Evolutionary conservation across 2,888 invertebrate species (phyloP).

Genomic region (Heteropelma amictum): DNA sequence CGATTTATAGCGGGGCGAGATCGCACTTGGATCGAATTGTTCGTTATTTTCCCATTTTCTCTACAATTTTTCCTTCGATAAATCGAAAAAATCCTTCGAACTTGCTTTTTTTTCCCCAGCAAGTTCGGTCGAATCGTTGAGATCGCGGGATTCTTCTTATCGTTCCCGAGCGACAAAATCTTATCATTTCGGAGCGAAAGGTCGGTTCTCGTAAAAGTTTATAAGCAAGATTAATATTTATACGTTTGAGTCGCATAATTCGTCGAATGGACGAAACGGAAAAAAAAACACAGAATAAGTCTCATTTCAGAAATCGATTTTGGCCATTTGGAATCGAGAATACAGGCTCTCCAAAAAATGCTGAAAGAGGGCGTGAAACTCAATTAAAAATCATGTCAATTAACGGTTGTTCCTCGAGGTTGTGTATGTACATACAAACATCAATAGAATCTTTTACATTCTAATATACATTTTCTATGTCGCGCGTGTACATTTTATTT

Average conservation of each 20-base stretch:
- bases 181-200: conserved; percentile 57
- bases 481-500: no score
- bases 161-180: conserved; percentile 54
- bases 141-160: conserved; percentile 59
- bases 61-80: background rate
- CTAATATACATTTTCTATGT: conserved; percentile 52
- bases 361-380: conserved; percentile 72
- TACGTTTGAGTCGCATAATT: background rate
- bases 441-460: conserved; percentile 22
- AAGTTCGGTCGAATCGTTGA: conserved; percentile 63
- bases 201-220: no score
- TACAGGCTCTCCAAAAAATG: conserved; percentile 75
- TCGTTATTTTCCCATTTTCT: no score
- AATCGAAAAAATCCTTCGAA: no score
- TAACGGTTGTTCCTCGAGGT: conserved; percentile 18
- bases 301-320: conserved; percentile 73
- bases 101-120: no score
- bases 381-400: conserved; percentile 55
- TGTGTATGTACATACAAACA: conserved; percentile 43
- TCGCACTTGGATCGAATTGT: no score
- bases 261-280: background rate
- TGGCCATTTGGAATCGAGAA: conserved; percentile 76
- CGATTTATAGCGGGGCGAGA: no score
- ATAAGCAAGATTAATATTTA: no score
- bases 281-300: no score